Conservation (phyloP, 1,140 invertebrate species). For the Sycophila sp. region DNA sequence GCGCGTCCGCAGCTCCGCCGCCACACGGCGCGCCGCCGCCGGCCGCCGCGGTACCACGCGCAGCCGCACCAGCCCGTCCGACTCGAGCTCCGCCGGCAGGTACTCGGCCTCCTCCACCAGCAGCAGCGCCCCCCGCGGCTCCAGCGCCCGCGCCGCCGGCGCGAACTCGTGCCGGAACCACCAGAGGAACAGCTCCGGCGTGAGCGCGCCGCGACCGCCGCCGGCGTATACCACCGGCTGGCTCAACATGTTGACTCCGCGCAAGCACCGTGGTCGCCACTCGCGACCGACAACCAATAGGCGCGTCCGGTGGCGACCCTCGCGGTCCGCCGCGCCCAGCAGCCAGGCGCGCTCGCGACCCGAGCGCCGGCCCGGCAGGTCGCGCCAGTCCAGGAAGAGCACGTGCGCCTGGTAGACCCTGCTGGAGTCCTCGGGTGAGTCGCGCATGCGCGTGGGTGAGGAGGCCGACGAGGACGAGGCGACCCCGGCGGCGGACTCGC, state of each 20-base stretch:
- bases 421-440: conserved; percentile 29
- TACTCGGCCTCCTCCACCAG: conserved; percentile 62
- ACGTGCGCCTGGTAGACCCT: conserved; percentile 65
- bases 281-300: conserved; percentile 65
- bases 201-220: conserved; percentile 64
- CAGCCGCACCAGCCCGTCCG: conserved; percentile 60
- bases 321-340: conserved; percentile 65
- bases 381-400: conserved; percentile 64
- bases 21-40: conserved; percentile 56
- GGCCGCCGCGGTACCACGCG: conserved; percentile 41
- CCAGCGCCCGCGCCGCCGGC: conserved; percentile 64
- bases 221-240: conserved; percentile 69
- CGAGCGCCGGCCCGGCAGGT: conserved; percentile 57
- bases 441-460: conserved; percentile 35
- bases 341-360: conserved; percentile 62
- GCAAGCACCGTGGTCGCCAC: conserved; percentile 65
- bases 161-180: conserved; percentile 69
- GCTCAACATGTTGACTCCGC: conserved; percentile 67
- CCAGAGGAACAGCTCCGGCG: conserved; percentile 67
- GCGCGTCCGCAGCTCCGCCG: conserved; percentile 59
- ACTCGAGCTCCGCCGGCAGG: conserved; percentile 54
- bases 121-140: conserved; percentile 62
- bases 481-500: not conserved
- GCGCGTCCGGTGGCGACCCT: conserved; percentile 65
- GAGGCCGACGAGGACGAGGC: not conserved